Evolutionary conservation across 2,888 invertebrate species (phyloP), one percentile per base, ranked within the genome.

Genomic region (Acheta domesticus): DNA sequence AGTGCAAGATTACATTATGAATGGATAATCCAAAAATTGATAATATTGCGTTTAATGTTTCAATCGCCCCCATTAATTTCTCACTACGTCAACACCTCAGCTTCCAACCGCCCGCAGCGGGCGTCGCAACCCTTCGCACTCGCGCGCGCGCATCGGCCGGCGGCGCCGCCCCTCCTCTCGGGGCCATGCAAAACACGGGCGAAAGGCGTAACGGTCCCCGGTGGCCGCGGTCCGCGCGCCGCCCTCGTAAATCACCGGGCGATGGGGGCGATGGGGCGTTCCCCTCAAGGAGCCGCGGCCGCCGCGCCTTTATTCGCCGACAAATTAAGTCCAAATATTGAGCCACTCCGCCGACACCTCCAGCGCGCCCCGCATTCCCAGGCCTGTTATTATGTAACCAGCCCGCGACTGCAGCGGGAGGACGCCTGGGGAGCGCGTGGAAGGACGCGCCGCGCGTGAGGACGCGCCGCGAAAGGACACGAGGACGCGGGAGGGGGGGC

Each of bases 321-420:
- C 62, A 62, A 62, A 62, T 62, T 62, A 62, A 62, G 62, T 62
- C 62, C 62, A 62, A 62, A 62, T 62, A 62, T 62, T 62, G 62
- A 62, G 62, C 62, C n/a, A 62, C 62, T n/a, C 62, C 62, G 14
- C 16, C 62, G 62, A 14, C 62, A 12, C 62, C 62, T 62, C 62
- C 14, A 62, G 16, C 62, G 62, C n/a, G n/a, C n/a, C n/a, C 62
- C n/a, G n/a, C 62, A 62, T 62, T 62, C 62, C 62, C 62, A 62
- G n/a, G 62, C 16, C n/a, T 62, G 14, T 62, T 62, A 62, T 62
- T 62, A 62, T n/a, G 62, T 62, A 62, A 62, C 62, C 62, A 62
- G 62, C n/a, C n/a, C 62, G n/a, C 62, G 36, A 62, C n/a, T 62
- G 62, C 62, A 12, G n/a, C 14, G 8, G n/a, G 62, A 11, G n/a